Conservation (phyloP, 2,797 vertebrate genomes). For the Myripristis murdjan region DNA sequence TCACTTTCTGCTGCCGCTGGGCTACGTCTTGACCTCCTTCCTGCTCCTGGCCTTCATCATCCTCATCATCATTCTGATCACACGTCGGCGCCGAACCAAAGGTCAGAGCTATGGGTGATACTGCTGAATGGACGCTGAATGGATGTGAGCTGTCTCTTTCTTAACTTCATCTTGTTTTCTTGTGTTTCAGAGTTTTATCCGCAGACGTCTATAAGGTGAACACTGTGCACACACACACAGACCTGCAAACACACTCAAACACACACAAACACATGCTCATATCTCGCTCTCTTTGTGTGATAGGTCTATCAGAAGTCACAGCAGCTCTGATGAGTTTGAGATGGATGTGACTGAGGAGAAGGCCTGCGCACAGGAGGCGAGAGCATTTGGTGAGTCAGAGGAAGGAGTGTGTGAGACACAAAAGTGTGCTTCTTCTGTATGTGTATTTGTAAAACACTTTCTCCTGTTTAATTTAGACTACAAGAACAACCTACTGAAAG, state of each 20-base stretch:
- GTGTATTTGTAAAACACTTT: neutral
- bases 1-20: slow-evolving; percentile 93
- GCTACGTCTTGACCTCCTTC: slow-evolving; percentile 91
- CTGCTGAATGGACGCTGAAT: neutral
- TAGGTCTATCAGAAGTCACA: slow-evolving; percentile 84
- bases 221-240: slow-evolving; percentile 3
- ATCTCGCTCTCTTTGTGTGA: neutral
- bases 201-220: slow-evolving; percentile 85
- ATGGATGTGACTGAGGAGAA: slow-evolving; percentile 83
- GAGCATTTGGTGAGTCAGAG: slow-evolving; percentile 85
- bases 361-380: slow-evolving; percentile 84
- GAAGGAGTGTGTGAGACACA: neutral
- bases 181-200: slow-evolving; percentile 83
- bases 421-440: neutral
- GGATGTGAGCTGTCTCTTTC: neutral
- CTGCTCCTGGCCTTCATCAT: slow-evolving; percentile 91
- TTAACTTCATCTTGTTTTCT: slow-evolving; percentile 32
- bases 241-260: neutral
- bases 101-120: slow-evolving; percentile 74
- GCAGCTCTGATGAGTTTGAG: slow-evolving; percentile 86
- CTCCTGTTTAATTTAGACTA: slow-evolving; percentile 85
- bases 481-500: slow-evolving; percentile 97
- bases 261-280: slow-evolving; percentile 2
- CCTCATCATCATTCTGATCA: slow-evolving; percentile 87
- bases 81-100: slow-evolving; percentile 83